Conservation (phyloP, 2,113 vertebrate species). For the Camelus bactrianus region DNA sequence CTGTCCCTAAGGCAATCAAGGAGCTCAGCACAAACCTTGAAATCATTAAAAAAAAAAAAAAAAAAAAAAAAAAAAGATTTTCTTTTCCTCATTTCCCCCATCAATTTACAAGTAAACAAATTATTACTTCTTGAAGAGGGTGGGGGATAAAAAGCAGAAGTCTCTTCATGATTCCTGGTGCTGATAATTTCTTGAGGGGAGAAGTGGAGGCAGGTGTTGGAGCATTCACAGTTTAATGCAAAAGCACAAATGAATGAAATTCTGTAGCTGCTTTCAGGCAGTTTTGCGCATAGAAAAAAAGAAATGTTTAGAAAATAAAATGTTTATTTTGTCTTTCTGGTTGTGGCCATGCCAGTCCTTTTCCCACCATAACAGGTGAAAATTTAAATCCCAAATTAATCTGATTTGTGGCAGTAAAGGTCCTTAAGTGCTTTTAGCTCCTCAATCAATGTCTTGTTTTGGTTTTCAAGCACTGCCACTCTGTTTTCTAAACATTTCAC, state of each 20-base stretch:
- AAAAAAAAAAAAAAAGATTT: conserved; percentile 66
- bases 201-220: conserved; percentile 89
- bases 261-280: conserved; percentile 93
- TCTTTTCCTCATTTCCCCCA: conserved; percentile 78
- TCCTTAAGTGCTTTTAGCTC: conserved; percentile 99
- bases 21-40: conserved; percentile 85
- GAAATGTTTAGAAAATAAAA: conserved; percentile 94
- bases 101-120: conserved; percentile 84
- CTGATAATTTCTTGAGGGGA: conserved; percentile 85
- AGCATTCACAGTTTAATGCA: conserved; percentile 93
- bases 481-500: conserved; percentile 99
- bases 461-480: conserved; percentile 99
- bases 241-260: conserved; percentile 91
- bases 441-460: conserved; percentile 99
- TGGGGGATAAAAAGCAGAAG: conserved; percentile 81
- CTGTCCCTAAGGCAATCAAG: conserved; percentile 88
- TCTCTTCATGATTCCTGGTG: conserved; percentile 86
- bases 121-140: conserved; percentile 84
- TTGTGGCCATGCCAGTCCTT: conserved; percentile 92
- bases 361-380: conserved; percentile 86
- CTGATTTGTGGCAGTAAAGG: conserved; percentile 99
- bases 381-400: conserved; percentile 91
- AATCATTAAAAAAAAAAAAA: conserved; percentile 74
- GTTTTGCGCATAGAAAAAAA: conserved; percentile 93
- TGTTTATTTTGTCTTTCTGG: conserved; percentile 89